phyloP scores from a whole-genome alignment of 2,797 vertebrate genomes.

The Brachymystax lenok region DNA sequence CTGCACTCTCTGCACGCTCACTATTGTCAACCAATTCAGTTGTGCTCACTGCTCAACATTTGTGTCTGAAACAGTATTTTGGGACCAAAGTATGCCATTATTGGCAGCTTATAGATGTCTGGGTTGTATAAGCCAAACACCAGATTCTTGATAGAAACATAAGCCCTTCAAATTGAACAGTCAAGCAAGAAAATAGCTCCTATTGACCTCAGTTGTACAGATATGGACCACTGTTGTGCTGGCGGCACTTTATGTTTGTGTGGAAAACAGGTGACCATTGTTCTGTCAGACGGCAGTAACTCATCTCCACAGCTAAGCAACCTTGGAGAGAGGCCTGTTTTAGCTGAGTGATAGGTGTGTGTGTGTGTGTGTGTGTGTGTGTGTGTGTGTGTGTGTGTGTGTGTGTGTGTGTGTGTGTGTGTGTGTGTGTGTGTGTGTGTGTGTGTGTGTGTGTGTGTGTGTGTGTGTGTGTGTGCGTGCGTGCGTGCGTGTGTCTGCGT shows the following conservation, averaged over 20 bases:
- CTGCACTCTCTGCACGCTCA: background rate
- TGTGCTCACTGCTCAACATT: background rate
- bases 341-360: background rate
- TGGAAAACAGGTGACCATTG: slow-evolving; percentile 38
- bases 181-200: slow-evolving; percentile 11
- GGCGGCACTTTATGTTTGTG: slow-evolving; percentile 24
- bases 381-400: background rate
- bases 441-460: too few species aligned
- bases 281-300: slow-evolving; percentile 22
- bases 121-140: background rate
- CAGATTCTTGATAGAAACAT: slow-evolving; percentile 2
- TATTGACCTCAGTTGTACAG: slow-evolving; percentile 7
- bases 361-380: too few species aligned
- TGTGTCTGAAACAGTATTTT: background rate
- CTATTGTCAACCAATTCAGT: background rate
- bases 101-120: background rate
- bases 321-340: slow-evolving; percentile 14
- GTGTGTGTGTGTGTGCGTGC: background rate
- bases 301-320: slow-evolving; percentile 26
- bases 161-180: background rate
- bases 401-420: background rate
- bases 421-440: background rate
- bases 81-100: background rate
- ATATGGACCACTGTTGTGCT: slow-evolving; percentile 19
- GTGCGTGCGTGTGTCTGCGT: too few species aligned